A percentile compares a stretch with the other conserved stretches of the same genome.
Conservation (phyloP, 1,140 invertebrate genomes). For the Mamestra configurata region DNA sequence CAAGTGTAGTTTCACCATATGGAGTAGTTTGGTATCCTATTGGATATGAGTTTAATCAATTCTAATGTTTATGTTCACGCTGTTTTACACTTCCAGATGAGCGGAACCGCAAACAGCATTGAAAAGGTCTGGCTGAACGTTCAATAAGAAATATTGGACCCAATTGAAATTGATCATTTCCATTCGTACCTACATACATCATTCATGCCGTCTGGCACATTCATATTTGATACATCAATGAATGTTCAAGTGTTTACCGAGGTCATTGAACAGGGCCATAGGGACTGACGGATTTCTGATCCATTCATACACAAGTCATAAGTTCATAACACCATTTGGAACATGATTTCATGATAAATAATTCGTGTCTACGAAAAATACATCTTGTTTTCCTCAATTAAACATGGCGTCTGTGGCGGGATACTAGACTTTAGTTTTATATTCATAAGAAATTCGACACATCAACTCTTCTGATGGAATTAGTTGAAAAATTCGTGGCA, state of each 20-base stretch:
- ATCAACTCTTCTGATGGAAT: not conserved
- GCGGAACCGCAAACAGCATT: not conserved
- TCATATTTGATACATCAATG: conserved; percentile 19
- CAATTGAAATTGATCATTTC: conserved; percentile 5
- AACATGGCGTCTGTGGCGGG: not conserved
- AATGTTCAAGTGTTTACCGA: not conserved
- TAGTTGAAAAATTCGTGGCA: not conserved
- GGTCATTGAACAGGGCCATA: conserved; percentile 9
- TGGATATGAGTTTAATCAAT: not conserved
- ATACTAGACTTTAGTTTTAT: not conserved
- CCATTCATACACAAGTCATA: not conserved
- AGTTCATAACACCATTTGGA: not conserved
- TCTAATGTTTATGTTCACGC: not conserved
- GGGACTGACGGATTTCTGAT: conserved; percentile 11
- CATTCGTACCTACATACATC: not conserved
- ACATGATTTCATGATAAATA: not conserved
- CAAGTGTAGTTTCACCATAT: not conserved
- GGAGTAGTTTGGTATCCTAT: not conserved
- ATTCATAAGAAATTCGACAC: not conserved
- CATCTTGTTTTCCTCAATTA: not conserved
- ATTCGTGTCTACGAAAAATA: not conserved
- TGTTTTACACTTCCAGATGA: no score
- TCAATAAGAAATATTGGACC: not conserved
- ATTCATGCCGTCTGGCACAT: not conserved
- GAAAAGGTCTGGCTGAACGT: not conserved